Conservation (phyloP, 1,140 invertebrate genomes). For the Diuraphis noxia region DNA sequence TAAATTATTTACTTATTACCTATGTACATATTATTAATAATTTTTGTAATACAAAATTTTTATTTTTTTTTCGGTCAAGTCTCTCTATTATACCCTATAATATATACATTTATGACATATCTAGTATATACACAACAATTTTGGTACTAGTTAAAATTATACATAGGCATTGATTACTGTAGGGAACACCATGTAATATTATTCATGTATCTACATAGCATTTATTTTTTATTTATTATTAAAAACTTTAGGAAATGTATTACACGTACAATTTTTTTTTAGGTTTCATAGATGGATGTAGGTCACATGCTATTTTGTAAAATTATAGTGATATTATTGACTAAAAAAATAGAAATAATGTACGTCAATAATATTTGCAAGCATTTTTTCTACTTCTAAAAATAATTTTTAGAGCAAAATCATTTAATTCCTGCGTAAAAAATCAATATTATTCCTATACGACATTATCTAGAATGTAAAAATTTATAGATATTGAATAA, state of each 20-base stretch:
- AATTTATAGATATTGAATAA: neutral
- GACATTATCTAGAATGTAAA: neutral
- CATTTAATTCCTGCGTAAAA: neutral
- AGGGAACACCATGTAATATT: neutral
- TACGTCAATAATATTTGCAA: neutral
- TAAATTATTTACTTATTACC: no score
- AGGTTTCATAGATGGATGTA: neutral
- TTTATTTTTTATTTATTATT: neutral
- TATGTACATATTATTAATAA: no score
- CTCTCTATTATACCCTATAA: no score
- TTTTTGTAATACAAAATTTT: no score
- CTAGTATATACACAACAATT: neutral
- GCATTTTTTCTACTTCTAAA: neutral
- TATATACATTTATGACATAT: no score
- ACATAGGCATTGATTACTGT: neutral
- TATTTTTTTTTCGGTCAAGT: no score
- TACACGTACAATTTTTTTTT: neutral
- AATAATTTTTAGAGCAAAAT: neutral
- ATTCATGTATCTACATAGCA: neutral
- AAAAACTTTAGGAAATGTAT: neutral
- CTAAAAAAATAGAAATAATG: neutral
- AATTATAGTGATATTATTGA: neutral
- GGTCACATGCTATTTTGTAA: neutral
- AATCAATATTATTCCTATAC: neutral
- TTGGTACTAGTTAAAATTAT: neutral